Evolutionary conservation across 1,140 invertebrate species (phyloP), one percentile per base, ranked within the genome.

Genomic region (Drosophila cardini): DNA sequence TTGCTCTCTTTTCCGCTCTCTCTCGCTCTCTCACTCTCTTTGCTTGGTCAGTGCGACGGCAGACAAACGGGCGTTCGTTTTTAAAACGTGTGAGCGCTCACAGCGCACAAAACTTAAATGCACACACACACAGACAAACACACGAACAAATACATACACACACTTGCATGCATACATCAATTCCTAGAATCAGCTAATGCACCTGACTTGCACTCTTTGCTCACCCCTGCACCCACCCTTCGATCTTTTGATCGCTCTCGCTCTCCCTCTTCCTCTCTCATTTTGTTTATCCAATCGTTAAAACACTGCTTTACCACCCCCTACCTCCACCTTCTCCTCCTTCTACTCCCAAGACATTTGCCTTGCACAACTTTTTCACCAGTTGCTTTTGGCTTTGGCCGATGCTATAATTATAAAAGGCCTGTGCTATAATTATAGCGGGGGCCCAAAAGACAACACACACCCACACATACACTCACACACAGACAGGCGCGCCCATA

Each of bases 401-500:
- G 32, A 62, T 76, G 82, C 76, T 87, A 87, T 86, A 86, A 86
- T 86, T 86, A 86, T 76, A 82, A 82, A 74, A 78, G 68, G 65
- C 65, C 72, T 79, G 76, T 63, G 83, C 72, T 86, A 86, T 82
- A 87, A 86, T 87, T 86, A 84, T 85, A 82, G 76, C 74, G 42
- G 70, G 70, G 38, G 63, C 82, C 73, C 64, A 82, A 82, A 82
- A 86, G 60, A 87, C 78, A 80, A 61, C 70, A 87, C 68, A 58
- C 62, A 26, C 21, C 21, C 21, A 26, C 21, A 26, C 21, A 26
- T 5, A 26, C 21, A 4, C 21, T 26, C 70, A 82, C 68, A 58
- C 62, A 26, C 21, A 26, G 21, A 26, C 21, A 46, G 34, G 15
- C 53, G 43, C 70, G 78, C 75, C 75, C 75, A 78, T 86, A 87